Evolutionary conservation across 1,140 invertebrate genomes (phyloP).

Genomic region (Drosophila sturtevanti): DNA sequence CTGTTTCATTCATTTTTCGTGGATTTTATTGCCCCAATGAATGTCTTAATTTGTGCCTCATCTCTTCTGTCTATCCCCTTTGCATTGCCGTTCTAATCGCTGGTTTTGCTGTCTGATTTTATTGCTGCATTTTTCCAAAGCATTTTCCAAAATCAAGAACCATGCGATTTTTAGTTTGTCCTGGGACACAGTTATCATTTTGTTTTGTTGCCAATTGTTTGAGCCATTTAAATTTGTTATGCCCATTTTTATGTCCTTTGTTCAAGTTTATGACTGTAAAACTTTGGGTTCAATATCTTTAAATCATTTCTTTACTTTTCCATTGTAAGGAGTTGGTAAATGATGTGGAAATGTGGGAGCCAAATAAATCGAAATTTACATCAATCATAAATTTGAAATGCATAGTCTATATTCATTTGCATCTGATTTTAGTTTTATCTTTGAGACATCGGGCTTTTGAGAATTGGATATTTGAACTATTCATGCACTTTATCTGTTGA

Average conservation of each 20-base stretch:
- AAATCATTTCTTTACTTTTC: too few relatives aligned
- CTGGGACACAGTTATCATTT: not conserved
- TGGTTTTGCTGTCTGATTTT: constrained; percentile 28
- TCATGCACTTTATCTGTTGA: too few relatives aligned
- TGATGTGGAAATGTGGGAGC: too few relatives aligned
- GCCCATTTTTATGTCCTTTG: constrained; percentile 39
- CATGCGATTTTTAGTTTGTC: constrained; percentile 42
- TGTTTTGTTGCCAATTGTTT: constrained; percentile 58
- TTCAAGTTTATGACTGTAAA: constrained; percentile 49
- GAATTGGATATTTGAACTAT: too few relatives aligned
- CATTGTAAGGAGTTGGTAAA: too few relatives aligned
- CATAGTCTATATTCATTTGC: too few relatives aligned
- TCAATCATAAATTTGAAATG: too few relatives aligned
- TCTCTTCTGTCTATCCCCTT: not conserved
- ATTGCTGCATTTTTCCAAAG: constrained; percentile 32
- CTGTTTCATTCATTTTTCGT: not conserved
- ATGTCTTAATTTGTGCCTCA: constrained; percentile 36
- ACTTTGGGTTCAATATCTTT: too few relatives aligned
- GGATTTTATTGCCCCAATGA: constrained; percentile 17
- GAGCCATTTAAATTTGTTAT: constrained; percentile 58
- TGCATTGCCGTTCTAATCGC: constrained; percentile 7
- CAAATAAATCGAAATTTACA: too few relatives aligned
- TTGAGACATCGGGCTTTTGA: too few relatives aligned
- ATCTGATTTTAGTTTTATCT: too few relatives aligned
- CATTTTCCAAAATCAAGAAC: constrained; percentile 38